These are phyloP conservation scores for Prochilodus magdalenae DNA, from an alignment of 2,113 vertebrate species.

Conservation along the genomic window DNA sequence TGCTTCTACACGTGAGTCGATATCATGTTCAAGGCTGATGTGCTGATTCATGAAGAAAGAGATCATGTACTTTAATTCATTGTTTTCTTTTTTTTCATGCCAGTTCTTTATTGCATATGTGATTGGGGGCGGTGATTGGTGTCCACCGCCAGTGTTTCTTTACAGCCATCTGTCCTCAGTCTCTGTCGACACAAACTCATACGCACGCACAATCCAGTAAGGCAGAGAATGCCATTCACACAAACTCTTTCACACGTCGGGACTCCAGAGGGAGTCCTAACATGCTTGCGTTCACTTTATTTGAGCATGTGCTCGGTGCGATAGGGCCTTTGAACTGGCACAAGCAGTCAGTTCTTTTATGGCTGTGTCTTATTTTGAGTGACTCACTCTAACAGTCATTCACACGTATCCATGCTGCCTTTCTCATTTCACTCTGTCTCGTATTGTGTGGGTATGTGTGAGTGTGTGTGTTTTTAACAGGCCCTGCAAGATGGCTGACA, in stretches of 20 bases:
- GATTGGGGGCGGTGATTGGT: conserved; percentile 22
- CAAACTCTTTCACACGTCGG: conserved; percentile 43
- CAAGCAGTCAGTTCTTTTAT: conserved; percentile 31
- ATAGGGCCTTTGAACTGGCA: conserved; percentile 32
- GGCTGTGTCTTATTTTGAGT: conserved; percentile 10
- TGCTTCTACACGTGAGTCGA: background rate
- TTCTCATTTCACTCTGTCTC: background rate
- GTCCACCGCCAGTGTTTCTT: conserved; percentile 35
- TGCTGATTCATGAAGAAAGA: conserved; percentile 13
- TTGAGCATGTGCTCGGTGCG: conserved; percentile 29
- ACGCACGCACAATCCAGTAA: conserved; percentile 15
- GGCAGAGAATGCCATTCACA: conserved; percentile 35
- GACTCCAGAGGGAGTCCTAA: conserved; percentile 26
- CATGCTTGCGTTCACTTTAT: conserved; percentile 9
- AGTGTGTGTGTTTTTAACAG: conserved; percentile 5
- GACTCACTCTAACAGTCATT: background rate
- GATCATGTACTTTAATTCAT: background rate
- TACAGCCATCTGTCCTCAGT: conserved; percentile 58
- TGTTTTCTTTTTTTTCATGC: conserved; percentile 17
- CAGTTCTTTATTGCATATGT: conserved; percentile 32
- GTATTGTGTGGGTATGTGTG: background rate
- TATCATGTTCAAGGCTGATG: background rate
- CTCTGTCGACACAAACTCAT: conserved; percentile 21
- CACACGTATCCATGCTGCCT: background rate
- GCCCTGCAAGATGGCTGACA: background rate